Evolutionary conservation across 2,113 vertebrate genomes (phyloP).

Genomic region (Campylomormyrus tamandua): DNA sequence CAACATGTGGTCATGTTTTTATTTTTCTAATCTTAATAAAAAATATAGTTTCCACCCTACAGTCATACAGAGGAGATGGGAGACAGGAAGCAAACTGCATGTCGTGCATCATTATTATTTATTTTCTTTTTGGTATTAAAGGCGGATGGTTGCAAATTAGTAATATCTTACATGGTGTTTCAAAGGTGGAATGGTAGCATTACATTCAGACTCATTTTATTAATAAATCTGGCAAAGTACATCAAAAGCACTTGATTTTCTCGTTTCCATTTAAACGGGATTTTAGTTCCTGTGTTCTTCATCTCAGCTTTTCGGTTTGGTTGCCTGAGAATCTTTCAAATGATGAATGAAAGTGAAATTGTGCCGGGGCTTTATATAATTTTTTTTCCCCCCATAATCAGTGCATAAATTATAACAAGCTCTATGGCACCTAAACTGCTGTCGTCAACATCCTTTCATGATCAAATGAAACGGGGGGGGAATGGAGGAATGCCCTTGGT

Average conservation of each 20-base stretch:
- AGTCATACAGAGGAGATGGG: slow-evolving; percentile 11
- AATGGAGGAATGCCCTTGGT: neutral
- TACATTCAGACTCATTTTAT: neutral
- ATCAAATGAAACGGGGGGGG: neutral
- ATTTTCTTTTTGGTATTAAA: slow-evolving; percentile 18
- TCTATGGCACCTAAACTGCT: neutral
- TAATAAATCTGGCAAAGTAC: neutral
- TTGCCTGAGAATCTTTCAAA: neutral
- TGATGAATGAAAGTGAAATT: neutral
- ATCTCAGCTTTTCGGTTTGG: neutral
- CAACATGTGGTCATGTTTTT: neutral
- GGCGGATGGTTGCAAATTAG: slow-evolving; percentile 27
- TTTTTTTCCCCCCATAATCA: neutral
- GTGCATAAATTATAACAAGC: neutral
- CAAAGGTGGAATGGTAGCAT: neutral
- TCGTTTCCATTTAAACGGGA: neutral
- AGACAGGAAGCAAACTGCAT: slow-evolving; percentile 26
- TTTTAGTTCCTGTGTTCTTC: neutral
- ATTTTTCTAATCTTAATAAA: slow-evolving; percentile 3
- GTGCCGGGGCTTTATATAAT: neutral
- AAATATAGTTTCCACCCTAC: slow-evolving; percentile 17
- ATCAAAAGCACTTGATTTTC: neutral
- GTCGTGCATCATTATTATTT: slow-evolving; percentile 2
- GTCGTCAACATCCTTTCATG: neutral
- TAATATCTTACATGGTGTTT: slow-evolving; percentile 7